Conservation (phyloP, 2,888 invertebrate species). For the Chrysolina americana region DNA sequence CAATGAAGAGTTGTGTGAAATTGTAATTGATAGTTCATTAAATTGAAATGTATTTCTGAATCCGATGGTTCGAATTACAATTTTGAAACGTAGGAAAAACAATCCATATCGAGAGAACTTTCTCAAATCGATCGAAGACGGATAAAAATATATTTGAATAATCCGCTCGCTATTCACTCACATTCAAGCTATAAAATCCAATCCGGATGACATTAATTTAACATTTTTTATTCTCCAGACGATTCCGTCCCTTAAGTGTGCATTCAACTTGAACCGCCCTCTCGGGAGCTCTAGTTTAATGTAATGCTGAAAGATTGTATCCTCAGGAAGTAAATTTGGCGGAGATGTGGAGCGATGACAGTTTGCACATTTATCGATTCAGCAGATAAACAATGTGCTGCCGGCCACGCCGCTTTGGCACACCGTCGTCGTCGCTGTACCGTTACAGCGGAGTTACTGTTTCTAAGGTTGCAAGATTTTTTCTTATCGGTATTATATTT, state of each 20-base stretch:
- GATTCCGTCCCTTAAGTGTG: conserved; percentile 15
- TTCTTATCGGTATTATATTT: too few relatives aligned
- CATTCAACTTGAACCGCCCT: conserved; percentile 30
- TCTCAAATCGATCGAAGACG: neutral
- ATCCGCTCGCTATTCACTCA: neutral
- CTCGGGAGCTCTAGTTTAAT: conserved; percentile 32
- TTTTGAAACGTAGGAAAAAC: too few relatives aligned
- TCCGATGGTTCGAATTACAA: too few relatives aligned
- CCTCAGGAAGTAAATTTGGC: conserved; percentile 37
- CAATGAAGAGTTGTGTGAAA: too few relatives aligned
- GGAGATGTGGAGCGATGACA: conserved; percentile 36
- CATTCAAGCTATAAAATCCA: conserved; percentile 5
- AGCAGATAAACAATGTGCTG: conserved; percentile 40
- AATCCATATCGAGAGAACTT: neutral
- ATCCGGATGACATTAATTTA: conserved; percentile 29
- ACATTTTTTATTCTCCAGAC: conserved; percentile 26
- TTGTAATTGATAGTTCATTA: too few relatives aligned
- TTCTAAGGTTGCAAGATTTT: too few relatives aligned
- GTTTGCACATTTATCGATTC: conserved; percentile 44
- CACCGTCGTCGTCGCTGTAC: conserved; percentile 1
- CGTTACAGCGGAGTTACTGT: neutral
- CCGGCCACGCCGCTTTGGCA: conserved; percentile 11
- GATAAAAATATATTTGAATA: neutral
- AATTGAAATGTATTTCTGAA: too few relatives aligned
- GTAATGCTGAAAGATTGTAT: conserved; percentile 36